These are phyloP conservation scores for Propithecus perrieri DNA, from an alignment of 2,797 vertebrate genomes.

Conservation along the genomic window DNA sequence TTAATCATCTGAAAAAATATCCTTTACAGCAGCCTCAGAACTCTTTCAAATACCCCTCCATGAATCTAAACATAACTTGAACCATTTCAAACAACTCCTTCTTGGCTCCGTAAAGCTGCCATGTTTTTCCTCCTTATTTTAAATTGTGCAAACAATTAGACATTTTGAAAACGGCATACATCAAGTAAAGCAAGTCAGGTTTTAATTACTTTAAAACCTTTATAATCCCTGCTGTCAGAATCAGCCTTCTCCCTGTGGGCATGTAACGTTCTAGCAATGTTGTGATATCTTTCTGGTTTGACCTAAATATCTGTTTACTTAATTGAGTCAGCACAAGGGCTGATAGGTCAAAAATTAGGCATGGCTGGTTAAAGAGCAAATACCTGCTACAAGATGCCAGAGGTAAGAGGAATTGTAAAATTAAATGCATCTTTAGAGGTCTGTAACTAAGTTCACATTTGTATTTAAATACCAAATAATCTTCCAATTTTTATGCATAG, in stretches of 20 bases:
- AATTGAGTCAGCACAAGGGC: slow-evolving; percentile 65
- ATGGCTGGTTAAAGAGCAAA: slow-evolving; percentile 61
- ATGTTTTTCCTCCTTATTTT: slow-evolving; percentile 49
- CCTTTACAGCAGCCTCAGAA: slow-evolving; percentile 65
- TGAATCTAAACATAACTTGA: slow-evolving; percentile 72
- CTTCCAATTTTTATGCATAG: slow-evolving; percentile 87
- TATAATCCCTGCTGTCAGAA: slow-evolving; percentile 70
- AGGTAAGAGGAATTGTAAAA: slow-evolving; percentile 76
- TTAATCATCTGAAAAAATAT: slow-evolving; percentile 71
- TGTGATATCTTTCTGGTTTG: slow-evolving; percentile 64
- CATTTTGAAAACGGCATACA: slow-evolving; percentile 66
- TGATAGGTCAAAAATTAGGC: slow-evolving; percentile 64
- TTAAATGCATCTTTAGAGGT: slow-evolving; percentile 81
- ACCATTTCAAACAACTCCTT: slow-evolving; percentile 72
- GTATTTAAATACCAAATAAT: slow-evolving; percentile 86
- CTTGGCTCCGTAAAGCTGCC: slow-evolving; percentile 63
- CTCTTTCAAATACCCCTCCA: slow-evolving; percentile 72
- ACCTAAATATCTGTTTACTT: slow-evolving; percentile 70
- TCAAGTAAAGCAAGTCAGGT: slow-evolving; percentile 74
- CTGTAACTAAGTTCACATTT: slow-evolving; percentile 84
- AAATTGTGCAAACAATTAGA: slow-evolving; percentile 77
- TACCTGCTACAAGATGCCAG: slow-evolving; percentile 70
- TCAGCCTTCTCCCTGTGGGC: slow-evolving; percentile 22
- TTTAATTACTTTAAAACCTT: slow-evolving; percentile 74
- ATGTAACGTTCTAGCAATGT: slow-evolving; percentile 36